A percentile compares a stretch with the other conserved stretches of the same genome.
Conservation (phyloP, 2,797 vertebrate species). For the Enteromius radiatus region DNA sequence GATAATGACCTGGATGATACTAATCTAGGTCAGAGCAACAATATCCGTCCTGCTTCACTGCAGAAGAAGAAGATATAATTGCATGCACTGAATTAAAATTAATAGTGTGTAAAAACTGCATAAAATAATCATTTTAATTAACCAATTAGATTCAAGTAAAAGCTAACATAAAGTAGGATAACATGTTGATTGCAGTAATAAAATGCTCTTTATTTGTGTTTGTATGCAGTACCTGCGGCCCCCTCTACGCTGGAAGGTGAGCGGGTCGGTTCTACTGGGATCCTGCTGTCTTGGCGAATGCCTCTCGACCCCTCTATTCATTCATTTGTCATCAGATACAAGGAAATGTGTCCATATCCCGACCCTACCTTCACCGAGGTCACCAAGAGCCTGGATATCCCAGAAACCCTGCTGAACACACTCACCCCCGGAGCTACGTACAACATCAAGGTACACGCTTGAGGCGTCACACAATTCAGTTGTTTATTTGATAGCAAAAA, state of each 20-base stretch:
- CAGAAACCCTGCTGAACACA: constrained; percentile 89
- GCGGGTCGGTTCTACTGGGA: constrained; percentile 92
- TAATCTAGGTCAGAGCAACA: constrained; percentile 39
- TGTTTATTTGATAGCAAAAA: constrained; percentile 3
- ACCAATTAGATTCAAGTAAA: background rate
- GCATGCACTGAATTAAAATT: background rate
- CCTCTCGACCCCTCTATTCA: constrained; percentile 78
- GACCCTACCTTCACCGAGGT: constrained; percentile 84
- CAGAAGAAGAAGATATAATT: constrained; percentile 1
- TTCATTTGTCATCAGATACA: constrained; percentile 90
- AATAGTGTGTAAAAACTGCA: background rate
- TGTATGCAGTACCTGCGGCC: constrained; percentile 78
- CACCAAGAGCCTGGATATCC: constrained; percentile 79
- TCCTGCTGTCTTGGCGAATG: constrained; percentile 89
- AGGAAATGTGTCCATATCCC: constrained; percentile 93
- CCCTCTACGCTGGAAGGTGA: constrained; percentile 85
- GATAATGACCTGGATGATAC: constrained; percentile 15
- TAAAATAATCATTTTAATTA: background rate
- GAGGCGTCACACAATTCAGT: background rate
- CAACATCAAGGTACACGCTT: constrained; percentile 72
- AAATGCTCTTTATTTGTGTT: background rate
- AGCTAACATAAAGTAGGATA: background rate
- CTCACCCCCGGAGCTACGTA: constrained; percentile 94
- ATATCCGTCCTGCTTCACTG: constrained; percentile 20
- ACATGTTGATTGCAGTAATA: background rate